Evolutionary conservation across 2,888 invertebrate species (phyloP).

Genomic region (Ectemnius cavifrons): DNA sequence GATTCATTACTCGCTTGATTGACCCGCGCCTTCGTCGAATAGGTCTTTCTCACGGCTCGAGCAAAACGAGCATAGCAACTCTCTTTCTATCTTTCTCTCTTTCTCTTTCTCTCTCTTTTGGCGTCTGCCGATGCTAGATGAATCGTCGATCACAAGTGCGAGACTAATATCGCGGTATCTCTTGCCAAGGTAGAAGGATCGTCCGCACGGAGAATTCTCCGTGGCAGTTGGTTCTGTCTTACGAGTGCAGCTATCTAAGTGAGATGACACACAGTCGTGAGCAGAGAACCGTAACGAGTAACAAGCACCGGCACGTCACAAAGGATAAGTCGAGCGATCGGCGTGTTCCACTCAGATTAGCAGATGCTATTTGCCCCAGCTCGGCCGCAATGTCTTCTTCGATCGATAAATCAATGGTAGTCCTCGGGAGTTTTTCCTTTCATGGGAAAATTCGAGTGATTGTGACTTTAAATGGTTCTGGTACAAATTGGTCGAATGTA

Average conservation of each 20-base stretch:
- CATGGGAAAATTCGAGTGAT: too few relatives aligned
- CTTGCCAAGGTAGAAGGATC: not conserved
- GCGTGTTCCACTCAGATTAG: not conserved
- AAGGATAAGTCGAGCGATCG: slow-evolving; percentile 6
- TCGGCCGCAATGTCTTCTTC: not conserved
- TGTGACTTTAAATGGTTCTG: too few relatives aligned
- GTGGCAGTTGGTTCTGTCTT: not conserved
- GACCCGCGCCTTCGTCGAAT: too few relatives aligned
- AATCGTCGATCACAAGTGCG: slow-evolving; percentile 1
- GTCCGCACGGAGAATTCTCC: not conserved
- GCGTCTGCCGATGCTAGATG: not conserved
- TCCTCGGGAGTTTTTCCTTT: not conserved
- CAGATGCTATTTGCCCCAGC: not conserved
- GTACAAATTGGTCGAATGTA: too few relatives aligned
- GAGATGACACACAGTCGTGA: slow-evolving; percentile 3
- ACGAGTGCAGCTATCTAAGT: not conserved
- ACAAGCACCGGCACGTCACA: slow-evolving; percentile 6
- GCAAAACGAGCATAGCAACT: not conserved
- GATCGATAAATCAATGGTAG: not conserved
- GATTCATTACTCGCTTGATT: too few relatives aligned
- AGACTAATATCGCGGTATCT: slow-evolving; percentile 3
- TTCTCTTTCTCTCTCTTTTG: too few relatives aligned
- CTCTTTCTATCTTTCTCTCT: not conserved
- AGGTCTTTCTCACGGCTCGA: not conserved
- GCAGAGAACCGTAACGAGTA: slow-evolving; percentile 7